Evolutionary conservation across 2,888 invertebrate species (phyloP).

Genomic region (Ochropleura leucogaster): DNA sequence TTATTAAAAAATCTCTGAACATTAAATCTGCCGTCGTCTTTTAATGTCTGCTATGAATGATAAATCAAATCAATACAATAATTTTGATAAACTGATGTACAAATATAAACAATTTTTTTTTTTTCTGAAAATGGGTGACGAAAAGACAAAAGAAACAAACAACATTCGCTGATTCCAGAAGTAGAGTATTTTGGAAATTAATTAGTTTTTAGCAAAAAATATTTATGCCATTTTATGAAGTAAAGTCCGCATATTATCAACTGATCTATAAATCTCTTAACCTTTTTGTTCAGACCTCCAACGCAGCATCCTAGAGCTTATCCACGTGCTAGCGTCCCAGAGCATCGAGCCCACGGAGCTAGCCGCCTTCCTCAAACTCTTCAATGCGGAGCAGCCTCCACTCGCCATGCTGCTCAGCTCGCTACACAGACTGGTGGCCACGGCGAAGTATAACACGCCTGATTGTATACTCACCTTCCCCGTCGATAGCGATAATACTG

Average conservation of each 20-base stretch:
- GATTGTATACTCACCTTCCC: constrained; percentile 91
- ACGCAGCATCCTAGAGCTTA: constrained; percentile 92
- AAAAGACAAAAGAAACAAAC: too few species aligned
- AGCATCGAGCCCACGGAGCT: constrained; percentile 90
- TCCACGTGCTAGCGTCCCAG: constrained; percentile 89
- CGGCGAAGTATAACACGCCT: constrained; percentile 85
- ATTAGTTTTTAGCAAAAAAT: not conserved
- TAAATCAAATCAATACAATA: not conserved
- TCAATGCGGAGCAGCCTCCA: constrained; percentile 90
- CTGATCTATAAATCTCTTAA: not conserved
- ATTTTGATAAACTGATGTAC: too few species aligned
- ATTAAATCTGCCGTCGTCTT: not conserved
- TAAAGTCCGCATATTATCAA: not conserved
- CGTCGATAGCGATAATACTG: constrained; percentile 65
- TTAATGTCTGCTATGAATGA: not conserved
- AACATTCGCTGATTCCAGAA: too few species aligned
- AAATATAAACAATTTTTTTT: too few species aligned
- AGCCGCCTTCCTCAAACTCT: constrained; percentile 90
- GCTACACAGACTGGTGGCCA: constrained; percentile 81
- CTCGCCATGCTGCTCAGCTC: constrained; percentile 87
- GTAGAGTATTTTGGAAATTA: too few species aligned
- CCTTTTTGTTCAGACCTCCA: constrained; percentile 89
- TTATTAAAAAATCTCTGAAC: not conserved
- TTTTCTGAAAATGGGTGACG: too few species aligned
- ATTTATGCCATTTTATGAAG: not conserved